Evolutionary conservation across 2,888 invertebrate genomes (phyloP).

Genomic region (Neuroscelio doddi): DNA sequence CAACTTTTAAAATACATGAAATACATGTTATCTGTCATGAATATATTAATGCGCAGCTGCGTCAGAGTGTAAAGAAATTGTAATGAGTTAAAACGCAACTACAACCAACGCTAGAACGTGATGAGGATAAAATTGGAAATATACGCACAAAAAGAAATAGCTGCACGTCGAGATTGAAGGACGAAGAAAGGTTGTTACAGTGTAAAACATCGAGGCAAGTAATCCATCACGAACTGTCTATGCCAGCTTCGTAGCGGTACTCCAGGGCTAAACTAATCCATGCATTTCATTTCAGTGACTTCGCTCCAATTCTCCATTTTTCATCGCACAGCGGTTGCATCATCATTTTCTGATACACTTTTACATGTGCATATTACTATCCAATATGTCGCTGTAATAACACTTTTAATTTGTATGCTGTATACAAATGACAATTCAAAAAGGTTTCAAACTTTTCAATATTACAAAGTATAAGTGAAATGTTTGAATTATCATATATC

Average conservation of each 20-base stretch:
- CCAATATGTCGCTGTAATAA: constrained; percentile 24
- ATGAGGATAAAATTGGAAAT: constrained; percentile 37
- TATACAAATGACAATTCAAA: not conserved
- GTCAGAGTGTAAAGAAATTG: constrained; percentile 35
- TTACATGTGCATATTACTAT: constrained; percentile 22
- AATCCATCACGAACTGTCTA: constrained; percentile 70
- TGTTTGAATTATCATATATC: too few species aligned
- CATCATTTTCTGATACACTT: constrained; percentile 64
- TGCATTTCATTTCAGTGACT: constrained; percentile 70
- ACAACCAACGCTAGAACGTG: constrained; percentile 30
- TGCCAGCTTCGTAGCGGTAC: constrained; percentile 62
- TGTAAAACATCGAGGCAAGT: constrained; percentile 57
- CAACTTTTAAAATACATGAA: too few species aligned
- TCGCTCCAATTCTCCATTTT: constrained; percentile 67
- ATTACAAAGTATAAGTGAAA: too few species aligned
- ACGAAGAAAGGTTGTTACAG: constrained; percentile 49
- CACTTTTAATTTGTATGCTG: constrained; percentile 4
- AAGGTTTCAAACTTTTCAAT: not conserved
- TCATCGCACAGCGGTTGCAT: constrained; percentile 63
- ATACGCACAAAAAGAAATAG: constrained; percentile 42
- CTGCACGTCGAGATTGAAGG: constrained; percentile 42
- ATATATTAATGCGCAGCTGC: constrained; percentile 23
- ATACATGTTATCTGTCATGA: not conserved
- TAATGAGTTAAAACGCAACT: constrained; percentile 42
- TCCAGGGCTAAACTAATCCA: constrained; percentile 69